Evolutionary conservation across 1,140 invertebrate species (phyloP).

Genomic region (Cheumatopsyche charites): DNA sequence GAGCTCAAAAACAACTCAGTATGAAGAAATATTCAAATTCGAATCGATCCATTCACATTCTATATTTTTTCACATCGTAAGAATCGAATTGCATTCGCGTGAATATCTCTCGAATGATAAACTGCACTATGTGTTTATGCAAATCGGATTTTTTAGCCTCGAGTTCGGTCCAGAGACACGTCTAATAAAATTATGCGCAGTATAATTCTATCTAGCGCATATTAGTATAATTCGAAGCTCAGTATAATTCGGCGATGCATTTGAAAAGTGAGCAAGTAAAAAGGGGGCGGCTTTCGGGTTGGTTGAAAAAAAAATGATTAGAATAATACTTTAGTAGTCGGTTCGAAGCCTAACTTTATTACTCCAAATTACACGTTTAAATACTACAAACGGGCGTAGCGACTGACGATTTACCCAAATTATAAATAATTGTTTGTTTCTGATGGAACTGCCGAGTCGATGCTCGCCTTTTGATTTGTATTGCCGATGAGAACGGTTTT

Average conservation of each 20-base stretch:
- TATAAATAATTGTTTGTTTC: conserved; percentile 47
- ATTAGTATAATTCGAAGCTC: too few relatives aligned
- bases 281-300: background rate
- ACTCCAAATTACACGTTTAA: conserved; percentile 46
- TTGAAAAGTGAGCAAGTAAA: background rate
- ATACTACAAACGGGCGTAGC: conserved; percentile 45
- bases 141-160: conserved; percentile 35
- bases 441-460: conserved; percentile 19
- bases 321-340: conserved; percentile 39
- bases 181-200: background rate
- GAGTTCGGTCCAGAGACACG: conserved; percentile 40
- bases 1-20: background rate
- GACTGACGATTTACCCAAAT: conserved; percentile 31
- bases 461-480: conserved; percentile 18
- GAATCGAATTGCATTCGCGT: background rate
- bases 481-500: background rate
- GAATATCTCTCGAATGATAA: conserved; percentile 36
- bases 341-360: conserved; percentile 44
- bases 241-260: conserved; percentile 31
- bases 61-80: background rate
- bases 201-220: too few relatives aligned
- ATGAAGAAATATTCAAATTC: background rate
- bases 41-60: too few relatives aligned
- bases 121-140: conserved; percentile 36
- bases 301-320: conserved; percentile 43